Percentiles rank a stretch among this genome's conserved stretches.
Conservation (phyloP, 2,797 vertebrate species). For the Emys orbicularis region DNA sequence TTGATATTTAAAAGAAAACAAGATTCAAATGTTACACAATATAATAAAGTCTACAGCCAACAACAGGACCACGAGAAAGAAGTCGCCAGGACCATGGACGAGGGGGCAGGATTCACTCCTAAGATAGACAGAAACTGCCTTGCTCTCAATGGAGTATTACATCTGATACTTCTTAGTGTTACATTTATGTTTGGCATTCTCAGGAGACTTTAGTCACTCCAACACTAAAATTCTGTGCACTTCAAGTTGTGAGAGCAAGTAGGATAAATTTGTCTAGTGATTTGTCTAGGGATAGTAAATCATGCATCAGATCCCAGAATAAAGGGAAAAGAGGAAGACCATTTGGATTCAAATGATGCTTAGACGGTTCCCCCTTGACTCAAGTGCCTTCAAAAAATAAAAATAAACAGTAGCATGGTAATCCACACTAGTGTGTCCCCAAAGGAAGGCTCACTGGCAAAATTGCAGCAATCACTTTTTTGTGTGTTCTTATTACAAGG, state of each 20-base stretch:
- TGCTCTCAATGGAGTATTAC: not conserved
- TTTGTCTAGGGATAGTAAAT: not conserved
- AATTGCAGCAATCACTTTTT: not conserved
- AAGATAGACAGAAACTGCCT: not conserved
- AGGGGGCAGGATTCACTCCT: not conserved
- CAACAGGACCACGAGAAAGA: not conserved
- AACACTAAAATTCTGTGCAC: not conserved
- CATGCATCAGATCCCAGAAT: not conserved
- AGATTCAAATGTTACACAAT: not conserved
- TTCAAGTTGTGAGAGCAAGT: not conserved
- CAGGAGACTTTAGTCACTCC: rapidly evolving
- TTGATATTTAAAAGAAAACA: not conserved
- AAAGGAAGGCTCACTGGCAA: not conserved
- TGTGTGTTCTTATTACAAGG: not conserved
- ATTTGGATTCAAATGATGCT: not conserved
- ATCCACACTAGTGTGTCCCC: not conserved
- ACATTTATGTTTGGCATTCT: not conserved
- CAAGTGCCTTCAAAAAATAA: not conserved
- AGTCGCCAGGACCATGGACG: not conserved
- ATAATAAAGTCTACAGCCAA: not conserved
- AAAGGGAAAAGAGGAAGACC: rapidly evolving
- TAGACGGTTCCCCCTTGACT: not conserved
- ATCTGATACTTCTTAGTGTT: not conserved
- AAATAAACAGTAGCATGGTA: not conserved
- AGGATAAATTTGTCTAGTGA: not conserved